phyloP scores from a whole-genome alignment of 92 coral and sea anemone species.

The Heliopora coerulea region DNA sequence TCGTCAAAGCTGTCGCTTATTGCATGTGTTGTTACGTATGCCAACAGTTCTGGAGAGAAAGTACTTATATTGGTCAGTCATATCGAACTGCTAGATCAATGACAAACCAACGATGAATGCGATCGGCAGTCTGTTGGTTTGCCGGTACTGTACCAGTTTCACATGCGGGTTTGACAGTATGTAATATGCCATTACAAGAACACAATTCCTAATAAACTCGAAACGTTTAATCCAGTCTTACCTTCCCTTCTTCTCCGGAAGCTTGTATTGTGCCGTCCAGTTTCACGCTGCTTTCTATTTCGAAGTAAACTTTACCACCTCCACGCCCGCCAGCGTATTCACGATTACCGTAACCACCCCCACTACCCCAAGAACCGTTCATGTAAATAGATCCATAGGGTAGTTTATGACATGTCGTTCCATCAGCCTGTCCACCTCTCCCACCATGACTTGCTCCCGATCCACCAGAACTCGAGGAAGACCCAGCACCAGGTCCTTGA shows the following conservation, averaged over 20 bases:
- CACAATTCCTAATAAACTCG: too few relatives aligned
- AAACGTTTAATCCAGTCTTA: too few relatives aligned
- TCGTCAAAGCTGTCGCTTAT: too few relatives aligned
- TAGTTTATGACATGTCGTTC: conserved; percentile 48
- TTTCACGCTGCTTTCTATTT: conserved; percentile 50
- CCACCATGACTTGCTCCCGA: conserved; percentile 95
- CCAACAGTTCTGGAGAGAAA: too few relatives aligned
- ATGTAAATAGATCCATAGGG: conserved; percentile 83
- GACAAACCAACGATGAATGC: too few relatives aligned
- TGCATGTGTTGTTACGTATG: too few relatives aligned
- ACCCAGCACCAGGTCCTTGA: conserved; percentile 83
- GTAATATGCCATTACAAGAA: too few relatives aligned
- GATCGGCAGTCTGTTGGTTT: too few relatives aligned
- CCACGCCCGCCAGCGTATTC: conserved; percentile 81
- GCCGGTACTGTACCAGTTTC: too few relatives aligned
- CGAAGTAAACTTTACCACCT: conserved; percentile 74
- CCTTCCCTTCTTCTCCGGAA: conserved; percentile 81
- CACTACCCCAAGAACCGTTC: conserved; percentile 91
- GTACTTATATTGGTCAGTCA: too few relatives aligned
- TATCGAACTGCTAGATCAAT: too few relatives aligned
- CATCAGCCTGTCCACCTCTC: conserved; percentile 83
- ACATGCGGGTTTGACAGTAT: too few relatives aligned
- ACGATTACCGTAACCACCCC: conserved; percentile 75
- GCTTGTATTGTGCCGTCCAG: conserved; percentile 68
- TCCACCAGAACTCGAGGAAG: conserved; percentile 61